Evolutionary conservation across 37 sponge, comb jelly and placozoan genomes (phyloP), one percentile per base, ranked within the genome.

Genomic region (Axinella damicornis): DNA sequence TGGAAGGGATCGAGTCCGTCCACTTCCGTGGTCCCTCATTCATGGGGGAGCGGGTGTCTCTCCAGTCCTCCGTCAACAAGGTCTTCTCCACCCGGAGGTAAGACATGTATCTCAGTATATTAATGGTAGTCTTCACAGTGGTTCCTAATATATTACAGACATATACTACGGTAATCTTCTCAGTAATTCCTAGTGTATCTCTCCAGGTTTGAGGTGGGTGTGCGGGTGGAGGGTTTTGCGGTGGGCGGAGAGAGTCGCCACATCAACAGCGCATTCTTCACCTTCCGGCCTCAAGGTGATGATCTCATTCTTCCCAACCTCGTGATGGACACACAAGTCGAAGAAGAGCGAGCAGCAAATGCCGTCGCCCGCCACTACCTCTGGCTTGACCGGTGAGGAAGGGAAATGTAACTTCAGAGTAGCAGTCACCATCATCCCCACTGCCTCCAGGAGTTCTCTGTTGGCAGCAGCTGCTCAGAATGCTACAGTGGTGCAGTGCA

Each of bases 251-350:
- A 77, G 64, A 60, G 14, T n/a, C 78, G 80, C 57, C 87, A 86
- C 65, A 86, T 86, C 54, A 78, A 78, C 40, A 78, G 79, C 69
- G 87, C 87, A 19, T 78, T 76, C 36, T 86, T 79, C 80, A 71
- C 57, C 61, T 69, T 79, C 53, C 62, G 73, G 6, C 54, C 62
- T 0, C 15, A 24, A 11, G 74, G 63, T 11, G 65, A 79, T 25
- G 52, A 40, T 17, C 1, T 68, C 55, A 79, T 46, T 28, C 55
- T 86, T 31, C 79, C 79, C 15, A 53, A 78, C 32, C 73, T 79
- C 2, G 53, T 68, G 0, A 35, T 62, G 17, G 74, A 71, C n/a
- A 53, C 74, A 13, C 46, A 78, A 72, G 80, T 69, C 1, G 80
- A 78, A 72, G 72, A 86, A 53, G 79, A 72, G 73, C 58, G 87